Evolutionary conservation across 2,888 invertebrate genomes (phyloP), one percentile per base, ranked within the genome.

Genomic region (Drosophila cognata): DNA sequence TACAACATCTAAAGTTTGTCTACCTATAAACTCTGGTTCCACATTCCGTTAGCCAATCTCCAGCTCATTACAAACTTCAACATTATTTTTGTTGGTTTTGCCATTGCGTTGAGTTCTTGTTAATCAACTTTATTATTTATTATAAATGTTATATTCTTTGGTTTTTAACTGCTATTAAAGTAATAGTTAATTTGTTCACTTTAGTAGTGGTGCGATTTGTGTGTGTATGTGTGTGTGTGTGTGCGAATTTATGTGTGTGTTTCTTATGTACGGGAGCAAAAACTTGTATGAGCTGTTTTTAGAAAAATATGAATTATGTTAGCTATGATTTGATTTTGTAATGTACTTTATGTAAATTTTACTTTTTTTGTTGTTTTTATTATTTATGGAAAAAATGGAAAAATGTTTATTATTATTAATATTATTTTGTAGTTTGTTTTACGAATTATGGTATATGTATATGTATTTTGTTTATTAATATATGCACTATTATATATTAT

Each of bases 301-400:
- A 87, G 89, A 89, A 87, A 87, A 89, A 87, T 87, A 87, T 87
- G 83, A 77, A 76, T 74, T 79, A 74, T 67, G 66, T 58, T 72
- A 67, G 63, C 56, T 77, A 56, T 81, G 65, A 74, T 67, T 71
- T 66, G 53, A 55, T 46, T 64, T 63, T 69, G 21, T 41, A 57
- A 63, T 46, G 28, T 65, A 43, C 41, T 36, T 63, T 36, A 58
- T 57, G 43, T 53, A 48, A 46, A 29, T 51, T 38, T 53, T 2
- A 29, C 50, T 35, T 51, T 51, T 43, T 57, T 43, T 10, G 18
- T 33, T 57, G 10, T 7, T 62, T 31, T 63, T 58, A 35, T 61
- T 62, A 69, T 67, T 62, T 59, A 77, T 69, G 75, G 62, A 65
- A 63, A 77, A 65, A 71, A 59, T 73, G 72, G 60, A 79, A 79